Evolutionary conservation across 2,113 vertebrate genomes (phyloP), one percentile per base, ranked within the genome.

Genomic region (Climacteris rufus): DNA sequence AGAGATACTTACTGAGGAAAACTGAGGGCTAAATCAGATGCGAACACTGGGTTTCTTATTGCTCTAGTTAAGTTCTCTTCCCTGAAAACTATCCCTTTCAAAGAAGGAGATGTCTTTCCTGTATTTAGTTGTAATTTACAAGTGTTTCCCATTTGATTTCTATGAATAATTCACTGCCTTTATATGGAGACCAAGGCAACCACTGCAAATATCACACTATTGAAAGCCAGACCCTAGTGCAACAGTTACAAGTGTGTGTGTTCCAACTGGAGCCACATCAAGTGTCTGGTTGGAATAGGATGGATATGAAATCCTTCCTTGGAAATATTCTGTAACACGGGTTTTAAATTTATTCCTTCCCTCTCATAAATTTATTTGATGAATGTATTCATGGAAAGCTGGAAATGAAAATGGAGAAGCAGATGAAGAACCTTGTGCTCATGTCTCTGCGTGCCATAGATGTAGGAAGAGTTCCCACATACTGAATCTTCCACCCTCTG

Each of bases 141-240:
- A 81, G 23, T 45, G 30, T 77, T 33, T 92, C 39, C 35, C 47
- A 16, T 74, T 83, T 86, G 50, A 83, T 83, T 93, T 70, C 49
- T 57, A 39, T 83, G 83, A 92, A 92, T 95, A 90, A 90, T 94
- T 93, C 59, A 74, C 74, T 28, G 77, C 25, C 57, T 83, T 54
- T 59, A 77, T 61, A 69, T 57, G 57, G 71, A 83, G 54, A 35
- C 85, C 63, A 89, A 76, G 54, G 16, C 42, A 90, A 27, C 30
- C 42, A 54, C 39, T 3, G 8, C 68, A 88, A 80, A 93, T 85
- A 92, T 42, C 78, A 69, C 19, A 0, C 35, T 70, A 11, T 3
- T 59, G 49, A 79, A 92, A 93, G 68, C 35, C 31, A 83, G 75
- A 72, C 25, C 20, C n/a, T 72, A 45, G 44, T 80, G 57, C 59